Evolutionary conservation across 1,140 invertebrate genomes (phyloP), one percentile per base, ranked within the genome.

Genomic region (Teleogryllus occipitalis): DNA sequence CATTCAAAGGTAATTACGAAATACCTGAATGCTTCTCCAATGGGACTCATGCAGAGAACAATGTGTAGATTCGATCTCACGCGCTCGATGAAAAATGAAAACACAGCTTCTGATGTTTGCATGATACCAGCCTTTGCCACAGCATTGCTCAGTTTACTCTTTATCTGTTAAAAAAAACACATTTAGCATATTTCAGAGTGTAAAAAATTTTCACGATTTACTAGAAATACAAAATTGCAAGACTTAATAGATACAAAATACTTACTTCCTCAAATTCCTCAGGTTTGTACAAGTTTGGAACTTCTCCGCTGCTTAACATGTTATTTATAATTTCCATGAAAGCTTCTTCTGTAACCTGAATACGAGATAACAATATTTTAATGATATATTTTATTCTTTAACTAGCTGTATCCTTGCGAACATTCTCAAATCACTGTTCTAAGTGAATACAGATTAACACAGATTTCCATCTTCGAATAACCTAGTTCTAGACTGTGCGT

Each of bases 281-380:
- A 0, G 89, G 84, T 85, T 95, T 95, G 85, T 91, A 96, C 47
- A 96, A 86, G 86, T 95, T 96, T 21, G 94, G 90, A 77, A 96
- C 90, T 87, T 96, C 94, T 3, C 94, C 95, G 75, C 92, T 92
- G 83, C 93, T 95, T 73, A 96, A 86, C 87, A 96, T 91, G 84
- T 95, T 96, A 85, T 95, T 96, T 46, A 96, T 91, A 80, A 96
- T 92, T 87, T 96, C 94, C n/a, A 96, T 88, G 85, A 96, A 96
- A 72, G 90, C 89, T 83, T 95, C 93, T 48, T 95, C 92, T 0
- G 90, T 90, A 76, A 96, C 92, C 86, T 89, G 84, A 74, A 81
- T 78, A 47, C n/a, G 80, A 77, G 80, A 73, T n/a, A 77, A 80
- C 54, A 78, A 22, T 18, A 39, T 15, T 78, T 39, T 39, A 39